Evolutionary conservation across 1,140 invertebrate species (phyloP), one percentile per base, ranked within the genome.

Genomic region (Campoletis sonorensis): DNA sequence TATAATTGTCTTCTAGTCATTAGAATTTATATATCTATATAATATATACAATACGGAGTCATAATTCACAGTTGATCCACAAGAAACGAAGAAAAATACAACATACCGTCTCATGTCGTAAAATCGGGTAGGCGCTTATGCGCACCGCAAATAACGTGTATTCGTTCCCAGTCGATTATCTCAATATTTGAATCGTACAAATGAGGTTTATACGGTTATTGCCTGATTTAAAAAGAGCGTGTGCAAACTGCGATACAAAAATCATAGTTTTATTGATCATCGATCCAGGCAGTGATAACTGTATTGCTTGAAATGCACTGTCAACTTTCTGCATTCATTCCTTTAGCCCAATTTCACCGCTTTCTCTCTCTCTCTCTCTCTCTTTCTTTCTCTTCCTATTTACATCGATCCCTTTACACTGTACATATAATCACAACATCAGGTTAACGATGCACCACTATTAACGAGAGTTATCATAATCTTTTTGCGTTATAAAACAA

Each of bases 391-490:
- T 81, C 64, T 84, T 49, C 58, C 54, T 89, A 89, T 89, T 84
- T 89, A 89, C 88, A 89, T 86, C 82, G 80, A 84, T 61, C 81
- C 73, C 85, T 87, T 85, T 86, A 88, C 86, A 86, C 84, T 87
- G 81, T 87, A 85, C 87, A 70, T 70, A 87, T 64, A 49, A 76
- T 67, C 76, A 77, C 73, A 77, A 58, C 73, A 54, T 77, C 73
- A 77, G 54, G 54, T 77, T 51, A 77, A 61, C 58, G 51, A 77
- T 58, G 40, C 23, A 54, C 72, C 26, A 45, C 72, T 30, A 54
- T 51, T 30, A 75, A 75, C 27, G 54, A 75, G 21, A 75, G 45
- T 40, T n/a, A 13, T n/a, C 37, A 23, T 30, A 5, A 23, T 54
- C 13, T 72, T 23, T 10, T 54, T 11, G 45, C 11, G 8, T 4